Base-by-base conservation (phyloP, 2,797 vertebrate species). In the Steatocranus sp. region DNA sequence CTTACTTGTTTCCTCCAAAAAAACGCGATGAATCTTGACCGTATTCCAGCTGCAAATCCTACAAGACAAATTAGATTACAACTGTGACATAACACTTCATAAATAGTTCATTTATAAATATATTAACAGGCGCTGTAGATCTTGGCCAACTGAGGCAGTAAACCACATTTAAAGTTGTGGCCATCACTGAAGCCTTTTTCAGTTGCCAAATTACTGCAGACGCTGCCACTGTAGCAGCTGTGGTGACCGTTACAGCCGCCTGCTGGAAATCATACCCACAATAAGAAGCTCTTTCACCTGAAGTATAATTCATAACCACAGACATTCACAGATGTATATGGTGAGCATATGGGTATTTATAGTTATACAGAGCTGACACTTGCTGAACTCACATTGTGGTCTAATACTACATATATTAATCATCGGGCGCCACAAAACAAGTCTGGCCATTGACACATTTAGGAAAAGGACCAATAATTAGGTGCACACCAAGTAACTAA, bases 1-100 rank as follows among this genome's bases (percentile, higher is more conserved):
- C 98, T 97, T 93, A 99, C 98, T 99, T 99, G 95, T 98, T 98
- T 96, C 95, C 97, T 93, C 98, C 97, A 89, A 99, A 91, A 11
- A 99, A 97, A 95, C 97, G 94, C 53, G 97, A 95, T 81, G 97
- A 96, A 90, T 97, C 96, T n/a, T 96, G 97, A 73, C 97, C 97
- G 11, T 98, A 99, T 87, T 98, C 98, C 90, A 99, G 91, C 79
- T 98, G 98, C 68, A 99, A 91, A 90, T 99, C 98, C 98, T 98
- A 90, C 34, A 92, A 92, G 78, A 86, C 70, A 61, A 9, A 75
- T 11, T 6, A 41, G 27, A 41, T 92, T 78, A 91, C 7, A 34
- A 34, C 73, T 63, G 63, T 54, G 80, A 70, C 53, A 68, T 5
- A 53, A 5, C 18, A 66, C 14, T 17, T 49, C 15, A 83, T 6